Base-by-base conservation (phyloP, 2,113 vertebrate species). In the Triplophysa dalaica region DNA sequence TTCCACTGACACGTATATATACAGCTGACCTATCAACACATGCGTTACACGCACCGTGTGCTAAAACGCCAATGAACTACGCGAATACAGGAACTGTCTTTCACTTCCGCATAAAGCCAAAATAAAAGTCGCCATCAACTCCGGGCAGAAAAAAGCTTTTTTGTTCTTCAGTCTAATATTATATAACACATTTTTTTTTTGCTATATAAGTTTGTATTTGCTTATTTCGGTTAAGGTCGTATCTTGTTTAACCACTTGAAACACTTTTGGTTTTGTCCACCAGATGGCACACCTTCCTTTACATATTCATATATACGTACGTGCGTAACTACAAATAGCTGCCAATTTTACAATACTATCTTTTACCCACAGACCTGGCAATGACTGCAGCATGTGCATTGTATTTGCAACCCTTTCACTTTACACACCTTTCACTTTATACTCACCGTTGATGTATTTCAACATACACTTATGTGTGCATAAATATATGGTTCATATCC, bases 71-170 rank as follows among this genome's bases (percentile, higher is more conserved):
- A 82, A 79, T 79, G 14, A 70, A 14, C 66, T 60, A 9, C 14
- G 43, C 4, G 9, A 19, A 78, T 69, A 81, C 1, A 74, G 29
- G 10, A 63, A 26, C 38, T 17, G 4, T 19, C 19, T 48, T 17
- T 19, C 13, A 48, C 41, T 48, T 77, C 60, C 75, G 24, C 14
- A 19, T 16, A 52, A 66, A 10, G 22, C 41, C 80, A 84, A 82
- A 84, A 82, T 84, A 84, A 84, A 81, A 85, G 81, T 61, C 65
- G 58, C 19, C 33, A 38, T 38, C 33, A 6, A 38, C 33, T 38
- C 33, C 33, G 7, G 33, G 33, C 33, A 38, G 33, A 8, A 38
- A 38, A 38, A 38, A 45, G 43, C 43, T 45, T 45, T 12, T 45
- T 45, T 45, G 11, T 45, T 43, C 43, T 45, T 45, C 43, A 45